Base-by-base conservation (phyloP, 2,888 invertebrate genomes). In the Andricus curvator region DNA sequence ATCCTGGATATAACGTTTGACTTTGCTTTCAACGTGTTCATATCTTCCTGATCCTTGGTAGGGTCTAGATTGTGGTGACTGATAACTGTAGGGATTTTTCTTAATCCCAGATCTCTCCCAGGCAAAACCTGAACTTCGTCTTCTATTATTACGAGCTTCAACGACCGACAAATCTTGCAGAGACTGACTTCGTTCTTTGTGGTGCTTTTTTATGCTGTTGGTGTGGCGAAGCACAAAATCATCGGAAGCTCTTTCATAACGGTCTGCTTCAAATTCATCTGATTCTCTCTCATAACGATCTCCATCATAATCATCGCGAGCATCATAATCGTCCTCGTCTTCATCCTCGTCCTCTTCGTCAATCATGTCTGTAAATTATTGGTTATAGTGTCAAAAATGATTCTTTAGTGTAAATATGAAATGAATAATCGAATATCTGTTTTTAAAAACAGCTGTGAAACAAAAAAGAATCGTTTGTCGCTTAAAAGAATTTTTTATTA, bases 21-120 rank as follows among this genome's bases (percentile, higher is more conserved):
- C 92, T 88, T 90, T 91, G 80, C 92, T 92, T 80, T 88, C 81
- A 29, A 92, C 86, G 76, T 91, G 85, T 29, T 85, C 86, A 83
- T 89, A 92, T 67, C 81, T 88, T 64, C 68, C 79, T 15, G 84
- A 80, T n/a, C 84, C 81, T 5, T 85, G 68, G 44, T 81, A 79
- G 44, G 81, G 82, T 44, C 81, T 86, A 70, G 81, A 88, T 44
- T 81, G 70, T 4, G 9, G 60, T 29, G 78, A 17, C 48, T 82
- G 62, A 76, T 80, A 81, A 74, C 56, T 74, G n/a, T 56, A 74
- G n/a, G 56, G 51, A 56, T 74, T 74, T 74, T 51, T 51, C 33
- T 74, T 74, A n/a, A 74, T 56, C 8, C 29, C n/a, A 56, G 65
- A n/a, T 68, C n/a, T 33, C 29, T 80, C 60, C 62, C 62, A 64